Base-by-base conservation (phyloP, 2,888 invertebrate species). In the Leptinotarsa rubiginosa region DNA sequence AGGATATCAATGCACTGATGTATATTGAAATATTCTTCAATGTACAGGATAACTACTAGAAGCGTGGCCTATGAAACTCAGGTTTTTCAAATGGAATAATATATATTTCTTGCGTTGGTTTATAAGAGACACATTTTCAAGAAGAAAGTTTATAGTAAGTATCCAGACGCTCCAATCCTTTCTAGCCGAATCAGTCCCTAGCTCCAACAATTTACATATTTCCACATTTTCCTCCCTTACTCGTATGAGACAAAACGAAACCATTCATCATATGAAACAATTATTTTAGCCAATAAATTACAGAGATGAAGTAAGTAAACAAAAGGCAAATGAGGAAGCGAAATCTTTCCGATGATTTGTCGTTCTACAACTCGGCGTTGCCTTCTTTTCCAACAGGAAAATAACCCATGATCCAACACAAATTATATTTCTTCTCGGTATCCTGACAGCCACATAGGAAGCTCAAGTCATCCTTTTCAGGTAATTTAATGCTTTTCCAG, bases 241-340 rank as follows among this genome's bases (percentile, higher is more conserved):
- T 13, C 62, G 41, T 41, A n/a, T 31, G 31, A 62, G 31, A 62
- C 7, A 31, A 25, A 62, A 31, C 25, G 15, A n/a, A 10, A 16
- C 62, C 62, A 62, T 62, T 31, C 62, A 62, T 62, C 62, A 62
- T 62, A 41, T 62, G 10, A n/a, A 62, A 62, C 62, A 41, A 62
- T 62, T 41, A 62, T 62, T 62, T 62, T 2, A 62, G 31, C 16
- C 41, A 41, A 62, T 62, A 41, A n/a, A 62, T 62, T 41, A 62
- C 62, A 12, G 31, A 25, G 62, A 59, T 25, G 59, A n/a, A 41
- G 62, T 62, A 62, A 62, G 31, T 62, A 62, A 62, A 62, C 62
- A 62, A 62, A 56, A 62, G 62, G n/a, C 31, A n/a, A 18, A 62
- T 41, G 41, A 62, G 62, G 41, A 25, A 62, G 62, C 62, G n/a